These are phyloP conservation scores for Pangasius krempfi DNA, from an alignment of 2,797 vertebrate species.

Conservation along the genomic window DNA sequence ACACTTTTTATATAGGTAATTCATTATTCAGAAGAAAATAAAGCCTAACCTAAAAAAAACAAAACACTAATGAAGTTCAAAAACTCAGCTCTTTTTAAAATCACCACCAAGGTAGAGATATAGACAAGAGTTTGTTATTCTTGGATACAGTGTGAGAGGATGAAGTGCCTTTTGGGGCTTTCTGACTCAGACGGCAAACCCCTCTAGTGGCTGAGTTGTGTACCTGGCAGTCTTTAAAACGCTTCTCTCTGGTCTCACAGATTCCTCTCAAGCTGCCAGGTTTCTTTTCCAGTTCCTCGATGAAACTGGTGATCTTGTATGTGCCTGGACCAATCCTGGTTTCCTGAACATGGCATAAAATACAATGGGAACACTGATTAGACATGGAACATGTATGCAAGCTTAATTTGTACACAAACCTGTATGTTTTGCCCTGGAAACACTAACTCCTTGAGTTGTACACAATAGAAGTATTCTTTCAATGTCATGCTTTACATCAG, in stretches of 20 bases:
- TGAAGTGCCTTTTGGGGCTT: not conserved
- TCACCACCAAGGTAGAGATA: not conserved
- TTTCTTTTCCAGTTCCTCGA: slow-evolving; percentile 64
- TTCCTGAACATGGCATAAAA: slow-evolving; percentile 56
- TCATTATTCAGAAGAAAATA: not conserved
- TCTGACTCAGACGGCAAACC: not conserved
- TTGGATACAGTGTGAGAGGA: not conserved
- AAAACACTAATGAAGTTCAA: not conserved
- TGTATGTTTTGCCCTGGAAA: not conserved
- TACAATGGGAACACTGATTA: not conserved
- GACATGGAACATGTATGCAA: not conserved
- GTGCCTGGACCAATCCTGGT: slow-evolving; percentile 69
- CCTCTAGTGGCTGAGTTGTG: slow-evolving; percentile 40
- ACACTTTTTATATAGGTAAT: not conserved
- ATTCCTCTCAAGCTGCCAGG: slow-evolving; percentile 67
- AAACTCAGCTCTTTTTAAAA: not conserved
- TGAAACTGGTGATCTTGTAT: slow-evolving; percentile 71
- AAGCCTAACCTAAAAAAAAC: not conserved
- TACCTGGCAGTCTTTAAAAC: slow-evolving; percentile 64
- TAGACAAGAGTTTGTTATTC: not conserved
- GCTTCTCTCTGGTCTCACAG: slow-evolving; percentile 65
- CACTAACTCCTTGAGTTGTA: not conserved
- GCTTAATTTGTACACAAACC: not conserved
- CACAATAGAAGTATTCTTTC: not conserved
- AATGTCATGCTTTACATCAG: not conserved